Evolutionary conservation across 1,140 invertebrate genomes (phyloP), one percentile per base, ranked within the genome.

Genomic region (Drosophila mojavensis): DNA sequence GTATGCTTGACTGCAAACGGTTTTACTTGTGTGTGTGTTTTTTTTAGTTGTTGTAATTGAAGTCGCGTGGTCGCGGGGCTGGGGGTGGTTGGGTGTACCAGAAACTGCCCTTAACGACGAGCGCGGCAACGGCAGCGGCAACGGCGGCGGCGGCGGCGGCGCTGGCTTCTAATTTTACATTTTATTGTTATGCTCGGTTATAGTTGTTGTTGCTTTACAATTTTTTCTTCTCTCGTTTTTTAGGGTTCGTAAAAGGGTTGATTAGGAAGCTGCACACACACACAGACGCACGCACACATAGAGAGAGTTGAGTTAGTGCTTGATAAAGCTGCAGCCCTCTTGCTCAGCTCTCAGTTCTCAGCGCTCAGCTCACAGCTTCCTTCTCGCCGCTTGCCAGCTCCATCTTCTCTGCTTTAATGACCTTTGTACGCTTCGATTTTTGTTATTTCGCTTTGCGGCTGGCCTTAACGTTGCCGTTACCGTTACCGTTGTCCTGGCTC

Each of bases 201-300:
- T 60, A 62, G 56, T 60, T 77, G 28, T 55, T 58, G 24, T 60
- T 69, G 58, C 48, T 60, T 78, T 59, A 60, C 45, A 61, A 68
- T 83, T 71, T 80, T 80, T 78, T 39, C 36, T 9, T 33, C 54
- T 64, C 17, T 68, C 47, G 43, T 72, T 81, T 81, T 79, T 79
- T 77, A 79, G 83, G 84, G 83, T 89, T 89, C 77, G 82, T 84
- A 88, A 84, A 79, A 88, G 83, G 83, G 83, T 88, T 88, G 84
- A 88, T 88, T 79, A 79, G 77, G 77, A 80, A 80, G 79, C 70
- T 66, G 58, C 56, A 67, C 50, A 71, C 50, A 56, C 51, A 62
- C 55, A 61, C 45, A 36, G 47, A 50, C 60, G 43, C 36, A 36
- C 54, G 33, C 60, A 72, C 54, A 61, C 45, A 62, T 26, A 61